A percentile compares a stretch with the other conserved stretches of the same genome.
phyloP scores from a whole-genome alignment of 2,113 vertebrate species.

The Casuarius casuarius region DNA sequence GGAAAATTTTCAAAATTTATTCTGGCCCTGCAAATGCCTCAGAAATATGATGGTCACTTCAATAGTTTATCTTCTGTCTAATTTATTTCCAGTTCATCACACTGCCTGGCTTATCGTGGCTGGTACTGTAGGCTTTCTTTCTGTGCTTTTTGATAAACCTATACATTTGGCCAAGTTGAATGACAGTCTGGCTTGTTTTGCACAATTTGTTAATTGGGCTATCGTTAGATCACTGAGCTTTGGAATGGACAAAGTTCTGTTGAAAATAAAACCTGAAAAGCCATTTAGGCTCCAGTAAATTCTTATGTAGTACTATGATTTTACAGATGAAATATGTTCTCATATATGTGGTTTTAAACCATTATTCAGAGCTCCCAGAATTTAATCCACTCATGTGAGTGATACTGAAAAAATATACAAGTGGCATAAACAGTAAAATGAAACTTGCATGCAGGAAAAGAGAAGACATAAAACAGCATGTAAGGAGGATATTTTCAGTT shows the following conservation, averaged over 20 bases:
- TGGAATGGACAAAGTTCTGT: not conserved
- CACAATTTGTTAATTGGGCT: not conserved
- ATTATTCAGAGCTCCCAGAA: not conserved
- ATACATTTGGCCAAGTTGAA: not conserved
- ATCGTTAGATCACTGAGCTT: not conserved
- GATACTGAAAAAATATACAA: not conserved
- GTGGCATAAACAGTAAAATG: not conserved
- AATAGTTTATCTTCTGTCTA: not conserved
- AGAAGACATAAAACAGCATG: not conserved
- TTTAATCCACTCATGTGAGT: not conserved
- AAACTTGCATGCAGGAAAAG: not conserved
- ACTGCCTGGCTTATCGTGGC: not conserved
- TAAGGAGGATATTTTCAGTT: not conserved
- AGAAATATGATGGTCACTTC: not conserved
- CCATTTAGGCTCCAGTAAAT: not conserved
- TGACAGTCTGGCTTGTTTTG: not conserved
- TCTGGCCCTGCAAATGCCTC: not conserved
- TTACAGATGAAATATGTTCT: not conserved
- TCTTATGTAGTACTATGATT: not conserved
- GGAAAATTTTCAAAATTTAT: not conserved
- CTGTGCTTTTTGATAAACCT: not conserved
- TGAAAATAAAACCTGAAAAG: not conserved
- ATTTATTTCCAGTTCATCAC: not conserved
- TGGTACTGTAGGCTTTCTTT: not conserved
- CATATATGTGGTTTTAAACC: not conserved